Evolutionary conservation across 2,888 invertebrate species (phyloP).

Genomic region (Antheraea yamamai): DNA sequence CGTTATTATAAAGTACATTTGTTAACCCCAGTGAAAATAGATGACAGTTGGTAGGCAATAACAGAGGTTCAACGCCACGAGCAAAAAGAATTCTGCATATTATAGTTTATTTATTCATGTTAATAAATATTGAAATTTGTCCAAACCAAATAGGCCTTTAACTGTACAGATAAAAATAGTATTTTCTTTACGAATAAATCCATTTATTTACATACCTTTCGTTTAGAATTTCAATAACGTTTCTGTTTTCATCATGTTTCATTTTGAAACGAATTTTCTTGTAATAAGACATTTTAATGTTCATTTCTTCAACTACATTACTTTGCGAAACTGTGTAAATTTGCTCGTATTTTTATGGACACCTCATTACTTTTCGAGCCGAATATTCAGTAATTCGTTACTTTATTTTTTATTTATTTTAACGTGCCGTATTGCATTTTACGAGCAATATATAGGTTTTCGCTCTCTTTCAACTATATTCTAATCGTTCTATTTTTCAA

Average conservation of each 20-base stretch:
- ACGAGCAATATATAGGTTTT: too few relatives aligned
- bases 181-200: not conserved
- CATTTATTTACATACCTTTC: not conserved
- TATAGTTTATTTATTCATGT: too few relatives aligned
- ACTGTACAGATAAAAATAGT: too few relatives aligned
- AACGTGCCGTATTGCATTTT: not conserved
- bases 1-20: too few relatives aligned
- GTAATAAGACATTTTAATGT: not conserved
- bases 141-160: too few relatives aligned
- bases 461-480: too few relatives aligned
- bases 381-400: not conserved
- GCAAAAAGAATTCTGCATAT: too few relatives aligned
- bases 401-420: not conserved
- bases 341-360: not conserved
- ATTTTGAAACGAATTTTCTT: not conserved
- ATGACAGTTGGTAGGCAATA: too few relatives aligned
- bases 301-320: slow-evolving; percentile 4
- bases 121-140: too few relatives aligned
- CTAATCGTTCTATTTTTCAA: too few relatives aligned
- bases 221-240: not conserved
- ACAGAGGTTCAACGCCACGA: too few relatives aligned
- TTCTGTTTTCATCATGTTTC: not conserved
- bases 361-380: not conserved
- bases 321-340: not conserved
- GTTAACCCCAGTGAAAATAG: too few relatives aligned